Evolutionary conservation across 2,113 vertebrate species (phyloP).

Genomic region (Acrocephalus arundinaceus): DNA sequence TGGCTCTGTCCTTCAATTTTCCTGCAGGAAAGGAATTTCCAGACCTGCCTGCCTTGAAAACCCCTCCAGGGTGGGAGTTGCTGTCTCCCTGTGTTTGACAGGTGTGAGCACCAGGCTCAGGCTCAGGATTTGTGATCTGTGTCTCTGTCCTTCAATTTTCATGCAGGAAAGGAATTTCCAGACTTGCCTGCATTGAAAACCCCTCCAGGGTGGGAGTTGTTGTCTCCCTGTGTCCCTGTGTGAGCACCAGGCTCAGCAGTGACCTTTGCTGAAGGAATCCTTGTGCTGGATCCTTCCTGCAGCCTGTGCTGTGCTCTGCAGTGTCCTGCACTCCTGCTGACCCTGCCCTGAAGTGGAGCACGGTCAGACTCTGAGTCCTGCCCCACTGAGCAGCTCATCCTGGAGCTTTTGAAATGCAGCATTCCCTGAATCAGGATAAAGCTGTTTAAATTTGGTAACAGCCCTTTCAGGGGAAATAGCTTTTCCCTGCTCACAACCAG

Average conservation of each 20-base stretch:
- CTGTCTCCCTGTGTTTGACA: no score
- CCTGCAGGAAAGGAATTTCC: no score
- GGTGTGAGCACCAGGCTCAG: no score
- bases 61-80: no score
- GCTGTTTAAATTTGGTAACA: background rate
- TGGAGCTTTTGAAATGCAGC: background rate
- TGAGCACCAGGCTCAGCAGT: background rate
- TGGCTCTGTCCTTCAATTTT: no score
- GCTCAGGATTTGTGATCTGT: fast-evolving
- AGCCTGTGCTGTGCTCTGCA: background rate
- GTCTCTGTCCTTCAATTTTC: background rate
- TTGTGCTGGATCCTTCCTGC: background rate
- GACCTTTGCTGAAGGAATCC: background rate
- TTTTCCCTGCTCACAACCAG: background rate
- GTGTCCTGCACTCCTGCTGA: background rate
- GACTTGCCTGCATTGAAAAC: background rate
- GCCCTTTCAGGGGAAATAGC: background rate
- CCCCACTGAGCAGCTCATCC: background rate
- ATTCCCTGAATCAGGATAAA: background rate
- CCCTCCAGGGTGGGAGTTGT: fast-evolving
- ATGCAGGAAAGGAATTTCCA: background rate
- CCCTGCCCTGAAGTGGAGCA: background rate
- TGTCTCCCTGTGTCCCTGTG: background rate
- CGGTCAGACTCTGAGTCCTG: fast-evolving
- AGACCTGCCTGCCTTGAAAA: no score